A percentile compares a stretch with the other conserved stretches of the same genome.
Conservation (phyloP, 2,797 vertebrate genomes). For the Scleropages formosus region DNA sequence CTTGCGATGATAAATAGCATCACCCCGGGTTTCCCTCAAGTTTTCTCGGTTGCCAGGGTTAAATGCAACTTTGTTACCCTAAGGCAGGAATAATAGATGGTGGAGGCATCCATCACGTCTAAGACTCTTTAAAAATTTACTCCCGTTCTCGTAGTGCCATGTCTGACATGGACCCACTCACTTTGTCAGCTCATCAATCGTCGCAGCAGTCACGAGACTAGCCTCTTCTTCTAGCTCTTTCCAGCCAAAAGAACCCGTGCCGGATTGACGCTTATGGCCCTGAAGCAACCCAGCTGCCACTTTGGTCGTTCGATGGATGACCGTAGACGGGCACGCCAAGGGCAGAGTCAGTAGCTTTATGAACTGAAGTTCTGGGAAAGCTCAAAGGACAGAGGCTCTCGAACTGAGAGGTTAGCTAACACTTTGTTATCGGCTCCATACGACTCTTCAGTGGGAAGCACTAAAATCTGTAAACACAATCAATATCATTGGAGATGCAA, state of each 20-base stretch:
- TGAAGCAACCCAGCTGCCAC: too few species aligned
- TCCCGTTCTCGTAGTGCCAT: constrained; percentile 26
- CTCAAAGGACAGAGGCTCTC: too few species aligned
- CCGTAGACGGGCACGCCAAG: too few species aligned
- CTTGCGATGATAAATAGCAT: constrained; percentile 50
- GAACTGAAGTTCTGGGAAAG: too few species aligned
- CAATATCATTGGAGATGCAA: too few species aligned
- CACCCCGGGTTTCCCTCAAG: constrained; percentile 39
- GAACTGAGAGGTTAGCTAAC: too few species aligned
- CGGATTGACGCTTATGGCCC: neutral
- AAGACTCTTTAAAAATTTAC: constrained; percentile 53
- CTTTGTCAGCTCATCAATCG: constrained; percentile 27
- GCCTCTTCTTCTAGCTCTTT: neutral
- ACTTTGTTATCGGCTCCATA: too few species aligned
- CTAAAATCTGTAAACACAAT: too few species aligned
- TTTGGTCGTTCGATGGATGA: too few species aligned
- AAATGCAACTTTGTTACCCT: constrained; percentile 51
- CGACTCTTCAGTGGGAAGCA: too few species aligned
- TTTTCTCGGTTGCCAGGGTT: constrained; percentile 47
- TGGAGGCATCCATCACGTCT: constrained; percentile 51
- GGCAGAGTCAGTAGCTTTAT: too few species aligned
- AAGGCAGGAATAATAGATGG: constrained; percentile 46
- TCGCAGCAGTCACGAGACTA: neutral
- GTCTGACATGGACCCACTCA: constrained; percentile 14
- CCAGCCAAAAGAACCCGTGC: neutral